phyloP scores from a whole-genome alignment of 2,888 invertebrate genomes.

The Chrysolina haemoptera region DNA sequence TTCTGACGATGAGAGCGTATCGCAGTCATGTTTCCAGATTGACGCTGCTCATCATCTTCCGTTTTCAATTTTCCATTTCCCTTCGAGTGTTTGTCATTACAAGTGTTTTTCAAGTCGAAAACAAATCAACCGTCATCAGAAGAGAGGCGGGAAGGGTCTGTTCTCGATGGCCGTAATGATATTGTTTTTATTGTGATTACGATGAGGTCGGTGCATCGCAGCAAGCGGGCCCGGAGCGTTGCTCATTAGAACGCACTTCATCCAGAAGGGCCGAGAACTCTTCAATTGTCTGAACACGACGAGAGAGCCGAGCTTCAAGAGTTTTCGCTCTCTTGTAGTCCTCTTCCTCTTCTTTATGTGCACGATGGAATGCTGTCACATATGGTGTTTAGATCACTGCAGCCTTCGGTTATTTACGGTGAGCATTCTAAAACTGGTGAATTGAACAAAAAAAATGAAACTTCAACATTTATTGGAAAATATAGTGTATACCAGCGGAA shows the following conservation, averaged over 20 bases:
- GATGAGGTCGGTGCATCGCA: constrained; percentile 42
- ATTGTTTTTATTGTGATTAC: constrained; percentile 60
- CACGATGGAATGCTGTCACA: constrained; percentile 31
- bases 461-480: too few relatives aligned
- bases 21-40: constrained; percentile 32
- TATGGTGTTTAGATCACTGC: constrained; percentile 7
- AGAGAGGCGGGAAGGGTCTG: constrained; percentile 36
- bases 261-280: constrained; percentile 62
- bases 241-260: constrained; percentile 66
- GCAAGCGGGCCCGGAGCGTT: constrained; percentile 60
- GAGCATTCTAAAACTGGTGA: too few relatives aligned
- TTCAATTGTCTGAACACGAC: constrained; percentile 64
- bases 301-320: constrained; percentile 47
- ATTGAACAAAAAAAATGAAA: too few relatives aligned
- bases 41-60: constrained; percentile 40
- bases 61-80: constrained; percentile 48
- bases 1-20: constrained; percentile 35
- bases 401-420: neutral
- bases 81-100: constrained; percentile 51
- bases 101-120: constrained; percentile 55
- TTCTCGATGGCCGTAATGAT: constrained; percentile 39
- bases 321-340: constrained; percentile 36
- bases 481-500: too few relatives aligned
- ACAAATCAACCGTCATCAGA: constrained; percentile 56
- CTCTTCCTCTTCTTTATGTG: constrained; percentile 37